These are phyloP conservation scores for Menura novaehollandiae DNA, from an alignment of 2,113 vertebrate species.

Conservation along the genomic window DNA sequence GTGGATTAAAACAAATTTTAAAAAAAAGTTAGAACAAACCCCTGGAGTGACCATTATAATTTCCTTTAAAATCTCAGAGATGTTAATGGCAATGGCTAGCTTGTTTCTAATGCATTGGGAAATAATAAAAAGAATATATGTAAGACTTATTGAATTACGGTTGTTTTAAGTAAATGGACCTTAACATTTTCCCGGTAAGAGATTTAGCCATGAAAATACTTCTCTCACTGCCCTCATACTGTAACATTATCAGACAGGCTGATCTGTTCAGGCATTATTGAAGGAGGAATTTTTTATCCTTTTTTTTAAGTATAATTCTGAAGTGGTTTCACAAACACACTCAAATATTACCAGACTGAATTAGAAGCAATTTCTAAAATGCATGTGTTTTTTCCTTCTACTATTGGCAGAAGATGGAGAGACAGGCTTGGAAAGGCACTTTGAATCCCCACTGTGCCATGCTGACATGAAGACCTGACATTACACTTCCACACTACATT, in stretches of 20 bases:
- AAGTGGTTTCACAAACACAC: conserved; percentile 52
- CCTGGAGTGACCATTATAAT: not conserved
- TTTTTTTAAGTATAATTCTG: conserved; percentile 14
- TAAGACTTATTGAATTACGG: not conserved
- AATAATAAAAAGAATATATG: not conserved
- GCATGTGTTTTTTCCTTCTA: not conserved
- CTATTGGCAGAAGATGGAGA: not conserved
- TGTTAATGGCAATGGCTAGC: not conserved
- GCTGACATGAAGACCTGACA: not conserved
- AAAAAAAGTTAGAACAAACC: not conserved
- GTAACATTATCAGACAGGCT: conserved; percentile 10
- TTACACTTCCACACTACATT: not conserved
- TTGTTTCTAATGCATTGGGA: not conserved
- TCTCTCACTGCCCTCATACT: conserved; percentile 2
- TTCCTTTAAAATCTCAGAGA: not conserved
- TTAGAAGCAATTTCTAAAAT: conserved; percentile 15
- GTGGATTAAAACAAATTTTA: not conserved
- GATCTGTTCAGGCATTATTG: conserved; percentile 60
- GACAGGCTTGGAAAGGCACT: not conserved
- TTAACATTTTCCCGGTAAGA: conserved; percentile 34
- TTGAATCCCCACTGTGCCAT: not conserved
- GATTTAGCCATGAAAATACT: conserved; percentile 25
- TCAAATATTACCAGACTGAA: conserved; percentile 31
- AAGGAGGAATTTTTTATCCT: not conserved
- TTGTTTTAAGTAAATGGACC: conserved; percentile 37